Evolutionary conservation across 2,113 vertebrate species (phyloP).

Genomic region (Halcyon malimbica): DNA sequence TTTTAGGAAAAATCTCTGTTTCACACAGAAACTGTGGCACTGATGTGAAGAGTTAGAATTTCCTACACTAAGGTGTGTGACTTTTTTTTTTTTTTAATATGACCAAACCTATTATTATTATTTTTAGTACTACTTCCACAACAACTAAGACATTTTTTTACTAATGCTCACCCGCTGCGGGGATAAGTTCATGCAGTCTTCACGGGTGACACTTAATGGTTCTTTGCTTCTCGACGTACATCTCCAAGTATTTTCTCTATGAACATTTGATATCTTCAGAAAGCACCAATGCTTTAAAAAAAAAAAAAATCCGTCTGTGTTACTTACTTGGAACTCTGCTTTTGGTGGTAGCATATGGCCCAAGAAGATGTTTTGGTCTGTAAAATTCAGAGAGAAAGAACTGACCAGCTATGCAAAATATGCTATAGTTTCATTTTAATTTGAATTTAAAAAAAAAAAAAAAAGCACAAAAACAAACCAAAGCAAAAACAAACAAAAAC

Average conservation of each 20-base stretch:
- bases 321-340: accelerated
- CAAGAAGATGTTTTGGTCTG: background rate
- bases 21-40: background rate
- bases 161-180: background rate
- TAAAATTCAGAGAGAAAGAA: background rate
- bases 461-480: background rate
- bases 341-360: background rate
- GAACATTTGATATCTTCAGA: background rate
- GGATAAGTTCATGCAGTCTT: background rate
- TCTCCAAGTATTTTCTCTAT: background rate
- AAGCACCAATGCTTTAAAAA: background rate
- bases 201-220: background rate
- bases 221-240: background rate
- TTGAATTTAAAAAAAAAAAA: background rate
- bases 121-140: accelerated
- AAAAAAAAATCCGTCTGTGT: background rate
- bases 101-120: background rate
- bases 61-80: background rate
- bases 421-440: background rate
- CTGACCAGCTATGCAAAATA: background rate
- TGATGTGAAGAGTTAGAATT: background rate
- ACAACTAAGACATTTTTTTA: background rate
- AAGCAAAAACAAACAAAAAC: background rate
- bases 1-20: background rate
- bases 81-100: background rate